A percentile compares a stretch with the other conserved stretches of the same genome.
Evolutionary conservation across 2,113 vertebrate species (phyloP).

Genomic region (Corythaixoides concolor): DNA sequence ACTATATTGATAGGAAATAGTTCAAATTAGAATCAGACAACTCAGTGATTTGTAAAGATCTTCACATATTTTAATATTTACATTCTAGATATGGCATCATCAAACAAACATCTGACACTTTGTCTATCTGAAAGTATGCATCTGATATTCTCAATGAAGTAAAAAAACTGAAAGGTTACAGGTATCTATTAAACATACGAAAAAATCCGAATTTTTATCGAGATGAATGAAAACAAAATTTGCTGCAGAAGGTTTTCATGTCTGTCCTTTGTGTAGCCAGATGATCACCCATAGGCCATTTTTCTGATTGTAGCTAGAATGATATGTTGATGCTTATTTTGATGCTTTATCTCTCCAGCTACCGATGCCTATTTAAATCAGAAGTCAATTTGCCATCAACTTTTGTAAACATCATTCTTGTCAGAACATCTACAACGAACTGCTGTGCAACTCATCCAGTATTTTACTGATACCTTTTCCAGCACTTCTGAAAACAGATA

Average conservation of each 20-base stretch:
- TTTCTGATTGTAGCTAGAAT: not conserved
- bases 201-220: not conserved
- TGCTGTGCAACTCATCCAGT: not conserved
- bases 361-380: conserved; percentile 14
- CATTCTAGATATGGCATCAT: not conserved
- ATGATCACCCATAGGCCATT: not conserved
- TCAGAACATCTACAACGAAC: not conserved
- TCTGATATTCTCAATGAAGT: not conserved
- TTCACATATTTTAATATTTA: not conserved
- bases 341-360: not conserved
- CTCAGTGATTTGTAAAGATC: not conserved
- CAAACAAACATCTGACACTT: not conserved
- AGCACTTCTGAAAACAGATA: not conserved
- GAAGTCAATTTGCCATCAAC: conserved; percentile 1
- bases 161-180: not conserved
- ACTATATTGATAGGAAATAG: not conserved
- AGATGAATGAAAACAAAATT: not conserved
- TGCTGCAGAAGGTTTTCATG: not conserved
- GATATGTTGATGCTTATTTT: not conserved
- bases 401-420: conserved; percentile 18
- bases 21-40: not conserved
- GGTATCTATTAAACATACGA: rapidly evolving
- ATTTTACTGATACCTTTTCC: not conserved
- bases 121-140: not conserved
- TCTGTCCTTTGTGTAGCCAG: not conserved